These are phyloP conservation scores for Leptinotarsa peninsularis DNA, from an alignment of 2,888 invertebrate species.

Conservation along the genomic window DNA sequence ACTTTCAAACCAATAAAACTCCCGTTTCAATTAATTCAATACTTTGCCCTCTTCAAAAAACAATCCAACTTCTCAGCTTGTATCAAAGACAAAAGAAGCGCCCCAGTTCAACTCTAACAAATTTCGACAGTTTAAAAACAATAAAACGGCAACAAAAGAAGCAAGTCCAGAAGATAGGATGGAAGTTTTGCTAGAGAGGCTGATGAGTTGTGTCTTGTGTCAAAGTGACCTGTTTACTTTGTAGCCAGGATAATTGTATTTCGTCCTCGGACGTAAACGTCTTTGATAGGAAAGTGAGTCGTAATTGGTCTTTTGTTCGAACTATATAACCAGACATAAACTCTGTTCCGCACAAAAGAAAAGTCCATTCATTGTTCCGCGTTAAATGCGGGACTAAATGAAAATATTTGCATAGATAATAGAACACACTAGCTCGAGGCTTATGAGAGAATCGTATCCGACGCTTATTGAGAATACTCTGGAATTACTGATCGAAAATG, in stretches of 20 bases:
- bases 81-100: constrained; percentile 39
- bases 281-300: constrained; percentile 55
- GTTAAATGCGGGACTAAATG: constrained; percentile 40
- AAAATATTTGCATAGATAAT: constrained; percentile 43
- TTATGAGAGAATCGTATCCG: constrained; percentile 4
- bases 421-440: constrained; percentile 18
- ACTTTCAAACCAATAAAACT: neutral
- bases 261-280: constrained; percentile 53
- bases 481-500: constrained; percentile 22
- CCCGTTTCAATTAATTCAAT: constrained; percentile 1
- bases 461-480: constrained; percentile 24
- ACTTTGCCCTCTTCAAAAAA: neutral
- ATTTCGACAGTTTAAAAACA: constrained; percentile 47
- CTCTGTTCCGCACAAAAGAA: constrained; percentile 36
- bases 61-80: neutral
- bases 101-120: constrained; percentile 45
- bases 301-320: constrained; percentile 52
- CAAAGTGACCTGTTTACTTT: constrained; percentile 56
- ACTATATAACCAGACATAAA: constrained; percentile 43
- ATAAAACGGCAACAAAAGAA: constrained; percentile 45
- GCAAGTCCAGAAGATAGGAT: constrained; percentile 39
- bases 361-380: constrained; percentile 38
- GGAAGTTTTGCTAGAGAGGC: constrained; percentile 37
- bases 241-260: constrained; percentile 58
- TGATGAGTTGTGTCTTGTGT: constrained; percentile 51